phyloP scores from a whole-genome alignment of 1,140 invertebrate species.

The Pseudomyrmex pallidus region DNA sequence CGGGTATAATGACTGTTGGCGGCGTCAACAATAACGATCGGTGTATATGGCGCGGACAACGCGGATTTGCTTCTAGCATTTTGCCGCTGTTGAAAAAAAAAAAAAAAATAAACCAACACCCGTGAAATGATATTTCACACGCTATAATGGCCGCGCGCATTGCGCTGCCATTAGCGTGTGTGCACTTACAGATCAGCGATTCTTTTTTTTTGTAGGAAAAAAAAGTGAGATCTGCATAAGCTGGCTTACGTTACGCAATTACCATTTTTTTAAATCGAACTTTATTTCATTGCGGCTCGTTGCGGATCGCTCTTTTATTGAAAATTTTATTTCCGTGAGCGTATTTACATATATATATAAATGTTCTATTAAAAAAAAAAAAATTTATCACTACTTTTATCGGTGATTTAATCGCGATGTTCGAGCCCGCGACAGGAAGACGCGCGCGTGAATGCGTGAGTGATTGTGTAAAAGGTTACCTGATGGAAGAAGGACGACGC shows the following conservation, averaged over 20 bases:
- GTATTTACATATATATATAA: not conserved
- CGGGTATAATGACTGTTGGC: conserved; percentile 29
- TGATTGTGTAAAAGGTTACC: conserved; percentile 75
- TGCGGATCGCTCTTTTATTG: not conserved
- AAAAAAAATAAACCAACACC: not conserved
- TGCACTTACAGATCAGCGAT: not conserved
- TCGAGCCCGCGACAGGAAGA: conserved; percentile 66
- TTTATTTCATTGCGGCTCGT: not conserved
- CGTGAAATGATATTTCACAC: not conserved
- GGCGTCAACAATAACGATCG: not conserved
- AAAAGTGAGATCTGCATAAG: not conserved
- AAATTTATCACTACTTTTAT: not conserved
- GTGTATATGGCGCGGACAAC: not conserved
- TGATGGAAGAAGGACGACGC: conserved; percentile 67
- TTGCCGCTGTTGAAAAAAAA: not conserved
- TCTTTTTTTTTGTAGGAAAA: too few relatives aligned
- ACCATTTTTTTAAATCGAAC: not conserved
- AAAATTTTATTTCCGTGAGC: conserved; percentile 1
- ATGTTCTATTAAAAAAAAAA: not conserved
- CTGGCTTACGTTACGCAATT: not conserved
- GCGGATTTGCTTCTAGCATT: not conserved
- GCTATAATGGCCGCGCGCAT: too few relatives aligned
- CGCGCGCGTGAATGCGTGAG: conserved; percentile 78
- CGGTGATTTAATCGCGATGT: not conserved
- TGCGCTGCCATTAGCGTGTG: not conserved